Evolutionary conservation across 1,140 invertebrate species (phyloP).

Genomic region (Orius insidiosus): DNA sequence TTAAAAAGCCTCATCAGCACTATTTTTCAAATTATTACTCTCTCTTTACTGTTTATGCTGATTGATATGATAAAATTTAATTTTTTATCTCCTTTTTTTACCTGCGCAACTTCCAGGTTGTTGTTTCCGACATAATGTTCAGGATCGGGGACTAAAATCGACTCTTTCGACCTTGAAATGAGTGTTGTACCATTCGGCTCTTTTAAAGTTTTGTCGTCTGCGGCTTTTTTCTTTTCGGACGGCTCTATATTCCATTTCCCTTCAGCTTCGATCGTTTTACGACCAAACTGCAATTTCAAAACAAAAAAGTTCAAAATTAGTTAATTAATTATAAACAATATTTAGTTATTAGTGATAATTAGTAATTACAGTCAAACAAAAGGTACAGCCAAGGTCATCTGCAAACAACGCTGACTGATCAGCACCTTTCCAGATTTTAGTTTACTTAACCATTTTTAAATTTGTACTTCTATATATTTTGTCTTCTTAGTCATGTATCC

Average conservation of each 20-base stretch:
- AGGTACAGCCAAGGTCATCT: too few species aligned
- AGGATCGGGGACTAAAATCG: constrained; percentile 42
- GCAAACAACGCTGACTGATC: too few species aligned
- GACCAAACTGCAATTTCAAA: constrained; percentile 59
- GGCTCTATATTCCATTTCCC: constrained; percentile 28
- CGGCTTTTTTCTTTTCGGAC: constrained; percentile 22
- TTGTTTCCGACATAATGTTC: constrained; percentile 27
- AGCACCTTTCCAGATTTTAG: too few species aligned
- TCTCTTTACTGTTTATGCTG: too few species aligned
- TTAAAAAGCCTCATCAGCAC: too few species aligned
- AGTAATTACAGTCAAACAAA: too few species aligned
- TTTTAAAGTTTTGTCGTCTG: constrained; percentile 14
- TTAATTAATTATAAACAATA: constrained; percentile 1
- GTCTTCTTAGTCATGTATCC: too few species aligned
- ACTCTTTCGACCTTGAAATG: constrained; percentile 35
- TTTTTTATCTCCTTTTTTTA: constrained; percentile 1
- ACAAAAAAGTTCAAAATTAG: constrained; percentile 19
- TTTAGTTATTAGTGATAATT: too few species aligned
- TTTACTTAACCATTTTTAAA: too few species aligned
- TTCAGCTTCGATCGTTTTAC: constrained; percentile 59
- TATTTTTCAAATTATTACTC: too few species aligned
- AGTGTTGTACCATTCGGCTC: constrained; percentile 24
- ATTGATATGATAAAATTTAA: too few species aligned
- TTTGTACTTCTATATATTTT: too few species aligned
- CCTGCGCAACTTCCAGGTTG: constrained; percentile 19